Conservation (phyloP, 2,113 vertebrate species). For the Ciconia maguari region DNA sequence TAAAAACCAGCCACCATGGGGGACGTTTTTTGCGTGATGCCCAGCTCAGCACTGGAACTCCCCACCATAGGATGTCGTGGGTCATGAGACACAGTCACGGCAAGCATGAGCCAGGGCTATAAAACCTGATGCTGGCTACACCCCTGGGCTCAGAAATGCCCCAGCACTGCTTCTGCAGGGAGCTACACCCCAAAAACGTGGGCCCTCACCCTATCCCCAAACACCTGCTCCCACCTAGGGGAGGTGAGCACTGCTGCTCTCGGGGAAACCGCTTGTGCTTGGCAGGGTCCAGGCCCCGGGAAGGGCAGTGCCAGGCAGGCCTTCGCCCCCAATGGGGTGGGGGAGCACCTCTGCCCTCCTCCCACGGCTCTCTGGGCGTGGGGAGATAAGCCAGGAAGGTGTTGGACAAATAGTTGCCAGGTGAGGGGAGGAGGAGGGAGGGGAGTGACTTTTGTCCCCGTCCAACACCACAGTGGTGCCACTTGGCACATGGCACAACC, state of each 20-base stretch:
- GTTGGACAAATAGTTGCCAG: conserved; percentile 54
- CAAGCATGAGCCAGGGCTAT: neutral
- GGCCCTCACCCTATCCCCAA: neutral
- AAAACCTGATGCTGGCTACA: neutral
- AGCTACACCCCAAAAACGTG: neutral
- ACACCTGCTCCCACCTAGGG: neutral
- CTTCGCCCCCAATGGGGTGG: conserved; percentile 48
- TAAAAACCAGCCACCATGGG: neutral
- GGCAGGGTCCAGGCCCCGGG: neutral
- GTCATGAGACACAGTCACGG: neutral
- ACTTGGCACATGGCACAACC: neutral
- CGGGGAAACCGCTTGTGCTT: neutral
- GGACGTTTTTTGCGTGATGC: accelerated
- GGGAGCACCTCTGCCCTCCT: conserved; percentile 43
- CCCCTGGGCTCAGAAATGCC: neutral
- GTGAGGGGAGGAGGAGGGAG: conserved; percentile 33
- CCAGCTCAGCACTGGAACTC: neutral
- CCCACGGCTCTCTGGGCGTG: conserved; percentile 35
- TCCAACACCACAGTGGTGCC: neutral
- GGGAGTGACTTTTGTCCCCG: conserved; percentile 33
- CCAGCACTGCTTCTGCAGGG: neutral
- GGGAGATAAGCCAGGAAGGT: conserved; percentile 62
- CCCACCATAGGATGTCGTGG: accelerated
- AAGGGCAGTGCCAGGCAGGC: conserved; percentile 45
- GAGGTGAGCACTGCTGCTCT: neutral